A percentile compares a stretch with the other conserved stretches of the same genome.
These are phyloP conservation scores for Sebastes hubbsi DNA, from an alignment of 2,797 vertebrate species.

Conservation along the genomic window DNA sequence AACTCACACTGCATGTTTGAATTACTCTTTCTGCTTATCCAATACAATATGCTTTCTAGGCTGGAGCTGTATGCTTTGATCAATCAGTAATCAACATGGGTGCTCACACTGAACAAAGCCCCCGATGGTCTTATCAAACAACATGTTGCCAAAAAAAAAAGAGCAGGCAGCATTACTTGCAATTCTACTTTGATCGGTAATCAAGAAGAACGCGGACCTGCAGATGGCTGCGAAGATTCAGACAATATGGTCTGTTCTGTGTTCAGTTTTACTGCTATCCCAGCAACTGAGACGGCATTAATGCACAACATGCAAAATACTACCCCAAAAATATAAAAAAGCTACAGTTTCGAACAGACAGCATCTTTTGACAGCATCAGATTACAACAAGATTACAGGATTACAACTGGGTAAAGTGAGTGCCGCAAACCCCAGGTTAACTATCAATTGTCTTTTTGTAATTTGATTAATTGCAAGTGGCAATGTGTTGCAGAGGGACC, in stretches of 20 bases:
- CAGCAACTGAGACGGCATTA: neutral
- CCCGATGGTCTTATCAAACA: neutral
- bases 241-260: neutral
- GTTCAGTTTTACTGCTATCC: neutral
- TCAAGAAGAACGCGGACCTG: neutral
- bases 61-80: neutral
- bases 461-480: neutral
- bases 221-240: neutral
- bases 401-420: neutral
- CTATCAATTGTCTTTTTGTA: neutral
- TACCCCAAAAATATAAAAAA: neutral
- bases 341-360: neutral
- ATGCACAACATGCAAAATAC: neutral
- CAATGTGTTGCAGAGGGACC: neutral
- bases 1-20: neutral
- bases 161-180: neutral
- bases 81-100: neutral
- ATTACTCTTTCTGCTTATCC: neutral
- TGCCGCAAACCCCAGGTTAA: neutral
- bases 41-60: neutral
- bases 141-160: neutral
- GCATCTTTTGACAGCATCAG: neutral
- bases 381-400: neutral
- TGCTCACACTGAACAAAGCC: neutral
- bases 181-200: neutral